Evolutionary conservation across 2,888 invertebrate species (phyloP).

Genomic region (Eremobia ochroleuca): DNA sequence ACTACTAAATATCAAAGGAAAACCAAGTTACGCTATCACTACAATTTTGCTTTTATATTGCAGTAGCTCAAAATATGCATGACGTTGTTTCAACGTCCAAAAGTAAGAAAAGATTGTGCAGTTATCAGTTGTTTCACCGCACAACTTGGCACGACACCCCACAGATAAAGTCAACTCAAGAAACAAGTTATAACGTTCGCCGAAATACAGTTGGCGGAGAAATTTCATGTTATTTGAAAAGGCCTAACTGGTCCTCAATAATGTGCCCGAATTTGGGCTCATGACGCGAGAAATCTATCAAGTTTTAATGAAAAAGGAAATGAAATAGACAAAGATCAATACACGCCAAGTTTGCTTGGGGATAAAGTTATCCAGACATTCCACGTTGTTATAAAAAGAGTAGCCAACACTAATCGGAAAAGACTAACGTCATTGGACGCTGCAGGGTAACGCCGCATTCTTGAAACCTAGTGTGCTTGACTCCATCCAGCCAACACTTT

Average conservation of each 20-base stretch:
- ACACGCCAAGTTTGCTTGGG: neutral
- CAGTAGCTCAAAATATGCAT: slow-evolving; percentile 23
- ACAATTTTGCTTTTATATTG: slow-evolving; percentile 2
- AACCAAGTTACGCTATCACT: neutral
- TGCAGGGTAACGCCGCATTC: slow-evolving; percentile 40
- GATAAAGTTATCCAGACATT: slow-evolving; percentile 31
- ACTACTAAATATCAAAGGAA: slow-evolving; percentile 11
- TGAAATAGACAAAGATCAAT: slow-evolving; percentile 14
- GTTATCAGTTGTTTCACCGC: slow-evolving; percentile 40
- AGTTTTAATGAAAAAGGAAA: slow-evolving; percentile 5
- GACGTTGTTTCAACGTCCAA: slow-evolving; percentile 5
- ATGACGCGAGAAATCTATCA: neutral
- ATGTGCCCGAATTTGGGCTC: neutral
- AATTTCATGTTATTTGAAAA: slow-evolving; percentile 28
- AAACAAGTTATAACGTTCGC: slow-evolving; percentile 52
- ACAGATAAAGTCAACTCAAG: slow-evolving; percentile 54
- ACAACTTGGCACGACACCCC: slow-evolving; percentile 45
- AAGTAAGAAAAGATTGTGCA: slow-evolving; percentile 31
- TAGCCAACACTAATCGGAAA: slow-evolving; percentile 27
- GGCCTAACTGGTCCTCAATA: slow-evolving; percentile 4
- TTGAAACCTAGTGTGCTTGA: slow-evolving; percentile 51
- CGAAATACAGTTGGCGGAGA: slow-evolving; percentile 36
- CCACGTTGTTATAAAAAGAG: slow-evolving; percentile 4
- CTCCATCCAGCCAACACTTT: slow-evolving; percentile 48
- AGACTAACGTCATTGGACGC: slow-evolving; percentile 38